Conservation (phyloP, 2,888 invertebrate genomes). For the Lithophane leautieri region DNA sequence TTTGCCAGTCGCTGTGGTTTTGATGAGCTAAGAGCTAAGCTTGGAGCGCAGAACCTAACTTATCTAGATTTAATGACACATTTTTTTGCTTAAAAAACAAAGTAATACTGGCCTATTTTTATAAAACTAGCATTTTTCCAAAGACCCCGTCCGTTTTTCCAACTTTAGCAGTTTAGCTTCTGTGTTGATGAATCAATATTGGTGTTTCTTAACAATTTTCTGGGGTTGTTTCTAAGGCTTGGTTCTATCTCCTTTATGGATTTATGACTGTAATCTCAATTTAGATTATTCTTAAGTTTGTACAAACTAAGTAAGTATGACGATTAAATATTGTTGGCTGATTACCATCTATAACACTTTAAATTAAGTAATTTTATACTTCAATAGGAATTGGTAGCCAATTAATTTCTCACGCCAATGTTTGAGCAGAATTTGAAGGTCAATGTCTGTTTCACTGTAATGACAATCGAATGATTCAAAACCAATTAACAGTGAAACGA, state of each 20-base stretch:
- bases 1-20: conserved; percentile 43
- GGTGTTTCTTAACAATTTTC: background rate
- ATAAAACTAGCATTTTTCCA: no score
- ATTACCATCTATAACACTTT: conserved; percentile 7
- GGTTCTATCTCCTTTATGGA: background rate
- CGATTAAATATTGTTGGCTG: conserved; percentile 12
- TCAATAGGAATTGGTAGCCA: conserved; percentile 50
- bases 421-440: conserved; percentile 70
- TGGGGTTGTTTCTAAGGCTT: background rate
- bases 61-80: background rate
- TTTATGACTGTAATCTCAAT: background rate
- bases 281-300: background rate
- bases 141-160: background rate
- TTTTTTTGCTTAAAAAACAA: background rate
- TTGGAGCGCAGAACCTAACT: background rate
- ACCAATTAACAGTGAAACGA: conserved; percentile 67
- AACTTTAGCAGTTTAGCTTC: background rate
- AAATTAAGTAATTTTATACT: conserved; percentile 39
- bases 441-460: conserved; percentile 72
- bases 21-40: conserved; percentile 20
- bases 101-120: background rate
- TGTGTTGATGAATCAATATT: background rate
- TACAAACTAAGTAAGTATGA: background rate
- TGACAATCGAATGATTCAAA: conserved; percentile 58
- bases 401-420: conserved; percentile 73